A percentile compares a stretch with the other conserved stretches of the same genome.
Evolutionary conservation across 2,888 invertebrate species (phyloP).

Genomic region (Oxytorus armatus): DNA sequence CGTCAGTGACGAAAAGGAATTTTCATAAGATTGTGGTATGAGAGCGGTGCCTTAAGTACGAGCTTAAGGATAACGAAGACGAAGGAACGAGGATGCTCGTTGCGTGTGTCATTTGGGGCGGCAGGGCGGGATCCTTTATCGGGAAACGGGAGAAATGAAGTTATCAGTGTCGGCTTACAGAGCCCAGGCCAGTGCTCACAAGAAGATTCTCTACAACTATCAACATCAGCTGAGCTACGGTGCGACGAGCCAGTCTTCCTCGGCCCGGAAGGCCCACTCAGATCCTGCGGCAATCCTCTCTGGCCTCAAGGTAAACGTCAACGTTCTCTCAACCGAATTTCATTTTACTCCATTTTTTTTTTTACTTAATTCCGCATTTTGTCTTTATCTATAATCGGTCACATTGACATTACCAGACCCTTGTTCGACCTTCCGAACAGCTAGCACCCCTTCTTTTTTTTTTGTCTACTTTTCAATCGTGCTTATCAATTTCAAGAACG

Average conservation of each 20-base stretch:
- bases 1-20: slow-evolving; percentile 30
- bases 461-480: neutral
- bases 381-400: neutral
- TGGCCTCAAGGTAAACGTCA: slow-evolving; percentile 87
- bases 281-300: slow-evolving; percentile 84
- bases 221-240: slow-evolving; percentile 91
- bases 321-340: neutral
- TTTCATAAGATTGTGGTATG: slow-evolving; percentile 46
- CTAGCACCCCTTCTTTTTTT: neutral
- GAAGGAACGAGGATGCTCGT: slow-evolving; percentile 74
- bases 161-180: slow-evolving; percentile 95
- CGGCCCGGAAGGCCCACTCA: slow-evolving; percentile 85
- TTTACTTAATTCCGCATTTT: neutral
- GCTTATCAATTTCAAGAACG: too few species aligned
- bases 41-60: slow-evolving; percentile 66
- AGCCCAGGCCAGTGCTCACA: slow-evolving; percentile 95
- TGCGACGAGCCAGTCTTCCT: slow-evolving; percentile 82
- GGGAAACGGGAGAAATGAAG: slow-evolving; percentile 88
- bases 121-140: slow-evolving; percentile 76
- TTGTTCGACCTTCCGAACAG: neutral
- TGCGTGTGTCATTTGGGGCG: slow-evolving; percentile 70
- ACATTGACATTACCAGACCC: neutral
- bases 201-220: slow-evolving; percentile 93
- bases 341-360: neutral
- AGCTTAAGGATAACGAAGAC: slow-evolving; percentile 70